These are phyloP conservation scores for Caerostris darwini DNA, from an alignment of 1,140 invertebrate species.

Conservation along the genomic window DNA sequence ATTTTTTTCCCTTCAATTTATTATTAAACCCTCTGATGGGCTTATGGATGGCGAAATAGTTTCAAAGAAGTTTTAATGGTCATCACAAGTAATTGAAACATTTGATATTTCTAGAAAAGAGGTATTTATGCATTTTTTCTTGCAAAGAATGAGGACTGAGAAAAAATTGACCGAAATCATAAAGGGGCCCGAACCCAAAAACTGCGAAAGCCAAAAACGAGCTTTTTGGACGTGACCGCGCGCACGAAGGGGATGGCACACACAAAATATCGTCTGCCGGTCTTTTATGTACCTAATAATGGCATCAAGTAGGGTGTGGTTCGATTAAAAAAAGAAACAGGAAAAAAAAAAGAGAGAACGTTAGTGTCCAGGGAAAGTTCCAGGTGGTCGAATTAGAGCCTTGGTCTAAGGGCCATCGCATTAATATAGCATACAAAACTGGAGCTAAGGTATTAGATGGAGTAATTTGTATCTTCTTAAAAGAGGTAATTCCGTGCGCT, in stretches of 20 bases:
- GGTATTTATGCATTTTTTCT: not conserved
- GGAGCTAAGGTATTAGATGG: conserved; percentile 28
- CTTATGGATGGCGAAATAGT: not conserved
- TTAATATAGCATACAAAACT: conserved; percentile 69
- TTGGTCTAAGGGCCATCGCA: conserved; percentile 25
- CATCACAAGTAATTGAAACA: not conserved
- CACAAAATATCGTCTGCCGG: not conserved
- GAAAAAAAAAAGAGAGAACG: not conserved
- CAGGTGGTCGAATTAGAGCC: conserved; percentile 56
- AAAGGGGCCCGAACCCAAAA: conserved; percentile 1
- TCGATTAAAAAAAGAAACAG: conserved; percentile 54
- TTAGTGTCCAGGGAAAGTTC: conserved; percentile 36
- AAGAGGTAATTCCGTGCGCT: conserved; percentile 59
- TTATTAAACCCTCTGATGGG: not conserved
- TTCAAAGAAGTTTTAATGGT: not conserved
- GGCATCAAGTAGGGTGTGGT: conserved; percentile 73
- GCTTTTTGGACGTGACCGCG: conserved; percentile 47
- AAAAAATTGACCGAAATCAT: not conserved
- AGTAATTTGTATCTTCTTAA: conserved; percentile 67
- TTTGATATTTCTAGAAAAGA: not conserved
- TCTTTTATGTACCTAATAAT: conserved; percentile 74
- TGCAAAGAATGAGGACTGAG: not conserved
- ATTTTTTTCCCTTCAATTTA: not conserved
- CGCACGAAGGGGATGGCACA: not conserved
- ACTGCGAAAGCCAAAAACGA: conserved; percentile 12